Base-by-base conservation (phyloP, 2,888 invertebrate species). In the Orchesella flavescens region DNA sequence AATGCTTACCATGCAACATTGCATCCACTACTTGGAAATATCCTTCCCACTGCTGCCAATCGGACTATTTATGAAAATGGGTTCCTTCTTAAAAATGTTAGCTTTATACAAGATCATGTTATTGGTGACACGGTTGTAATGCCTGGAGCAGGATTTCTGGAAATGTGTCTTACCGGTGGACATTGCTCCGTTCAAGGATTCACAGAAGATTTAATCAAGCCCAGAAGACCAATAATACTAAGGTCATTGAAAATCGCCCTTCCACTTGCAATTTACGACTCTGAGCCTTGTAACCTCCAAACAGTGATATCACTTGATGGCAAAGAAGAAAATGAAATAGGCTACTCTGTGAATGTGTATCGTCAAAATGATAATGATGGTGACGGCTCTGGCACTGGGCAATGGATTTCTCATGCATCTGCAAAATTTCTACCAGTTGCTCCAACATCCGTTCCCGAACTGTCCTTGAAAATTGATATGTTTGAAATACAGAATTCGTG, bases 81-180 rank as follows among this genome's bases (percentile, higher is more conserved):
- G 0, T 15, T 84, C 13, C 53, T 68, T 1, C 9, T 74, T 9
- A 71, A 77, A 44, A 23, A 72, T 9, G 65, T 53, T 2, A 15
- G 44, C 1, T 43, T 15, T 19, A 73, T 78, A 21, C 78, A 72
- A 44, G 79, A 84, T 15, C 84, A 84, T 17, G 46, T 23, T 15
- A 80, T 84, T 21, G 84, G 79, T 12, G 23, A 24, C 2, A 17
- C n/a, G 7, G 53, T 84, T 1, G 24, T 84, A 0, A 74, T 71
- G 57, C 84, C 84, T 1, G 84, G 69, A 15, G 84, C 84, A 0
- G 84, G 44, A 1, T 84, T 34, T 23, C 4, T 65, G 21, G 84
- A 84, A 63, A 79, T 80, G 71, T 71, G 71, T 9, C 17, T 84
- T 2, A 15, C 72, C 5, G 78, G 75, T 15, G 84, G 79, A 17